Conservation (phyloP, 2,113 vertebrate genomes). For the Macroglossus sobrinus region DNA sequence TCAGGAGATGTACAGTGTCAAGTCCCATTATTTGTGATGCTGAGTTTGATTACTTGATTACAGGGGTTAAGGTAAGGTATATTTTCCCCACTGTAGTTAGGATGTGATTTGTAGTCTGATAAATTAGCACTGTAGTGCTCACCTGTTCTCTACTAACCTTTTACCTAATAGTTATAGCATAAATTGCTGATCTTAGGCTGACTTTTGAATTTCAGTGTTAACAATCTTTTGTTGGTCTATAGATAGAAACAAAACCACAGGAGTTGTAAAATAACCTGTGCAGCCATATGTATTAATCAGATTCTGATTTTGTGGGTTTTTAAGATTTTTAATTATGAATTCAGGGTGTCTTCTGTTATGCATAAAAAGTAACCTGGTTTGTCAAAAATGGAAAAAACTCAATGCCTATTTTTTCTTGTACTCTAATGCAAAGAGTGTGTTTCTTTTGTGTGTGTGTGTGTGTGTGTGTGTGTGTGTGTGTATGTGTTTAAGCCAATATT, state of each 20-base stretch:
- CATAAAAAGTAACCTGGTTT: background rate
- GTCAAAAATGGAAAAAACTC: constrained; percentile 10
- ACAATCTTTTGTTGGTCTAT: background rate
- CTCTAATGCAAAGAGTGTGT: background rate
- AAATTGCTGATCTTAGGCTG: background rate
- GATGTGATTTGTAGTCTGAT: background rate
- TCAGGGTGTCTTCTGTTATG: background rate
- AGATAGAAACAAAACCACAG: background rate
- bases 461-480: no score
- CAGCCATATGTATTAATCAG: background rate
- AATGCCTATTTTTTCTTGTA: background rate
- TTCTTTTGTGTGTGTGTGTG: background rate
- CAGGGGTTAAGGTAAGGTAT: background rate
- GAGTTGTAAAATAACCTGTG: background rate
- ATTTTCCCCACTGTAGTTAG: background rate
- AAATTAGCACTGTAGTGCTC: background rate
- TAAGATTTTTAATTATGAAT: constrained; percentile 20
- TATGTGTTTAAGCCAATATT: background rate
- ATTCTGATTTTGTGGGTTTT: background rate
- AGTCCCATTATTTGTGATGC: background rate
- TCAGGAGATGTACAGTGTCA: background rate
- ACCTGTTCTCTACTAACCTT: background rate
- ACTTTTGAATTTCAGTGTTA: constrained; percentile 31
- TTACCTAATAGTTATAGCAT: background rate
- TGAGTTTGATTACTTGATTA: constrained; percentile 1